These are phyloP conservation scores for Tachina lurida DNA, from an alignment of 2,888 invertebrate species.

Conservation along the genomic window DNA sequence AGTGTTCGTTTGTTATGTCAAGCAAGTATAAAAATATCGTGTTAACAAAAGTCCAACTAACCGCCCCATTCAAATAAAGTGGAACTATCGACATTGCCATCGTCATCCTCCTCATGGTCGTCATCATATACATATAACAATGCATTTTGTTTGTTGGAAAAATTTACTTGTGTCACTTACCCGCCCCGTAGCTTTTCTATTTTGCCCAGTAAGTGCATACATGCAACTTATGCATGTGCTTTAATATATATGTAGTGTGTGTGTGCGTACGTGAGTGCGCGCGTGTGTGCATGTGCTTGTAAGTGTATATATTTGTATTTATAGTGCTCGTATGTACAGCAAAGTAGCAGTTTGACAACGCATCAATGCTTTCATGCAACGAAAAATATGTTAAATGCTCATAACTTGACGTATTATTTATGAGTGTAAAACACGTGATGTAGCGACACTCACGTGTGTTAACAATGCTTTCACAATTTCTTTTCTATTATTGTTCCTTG, in stretches of 20 bases:
- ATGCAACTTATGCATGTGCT: constrained; percentile 4
- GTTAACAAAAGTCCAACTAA: constrained; percentile 56
- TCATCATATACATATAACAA: constrained; percentile 38
- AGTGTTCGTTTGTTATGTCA: constrained; percentile 41
- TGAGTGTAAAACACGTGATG: constrained; percentile 76
- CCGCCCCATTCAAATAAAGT: constrained; percentile 33
- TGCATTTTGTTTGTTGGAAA: constrained; percentile 53
- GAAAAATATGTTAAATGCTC: constrained; percentile 77
- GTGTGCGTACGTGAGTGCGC: not conserved
- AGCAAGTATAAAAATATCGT: constrained; percentile 51
- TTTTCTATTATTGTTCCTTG: constrained; percentile 36
- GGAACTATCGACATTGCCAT: constrained; percentile 40
- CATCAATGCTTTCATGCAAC: constrained; percentile 70
- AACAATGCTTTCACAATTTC: constrained; percentile 40
- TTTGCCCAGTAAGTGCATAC: constrained; percentile 18
- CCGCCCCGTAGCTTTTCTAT: not conserved
- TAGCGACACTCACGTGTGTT: constrained; percentile 72
- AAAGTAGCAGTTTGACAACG: constrained; percentile 67
- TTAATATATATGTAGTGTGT: not conserved
- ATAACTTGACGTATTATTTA: constrained; percentile 78
- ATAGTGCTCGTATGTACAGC: constrained; percentile 42
- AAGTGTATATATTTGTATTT: constrained; percentile 22
- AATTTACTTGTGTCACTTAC: constrained; percentile 41
- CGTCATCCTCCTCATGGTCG: constrained; percentile 41
- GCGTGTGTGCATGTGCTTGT: constrained; percentile 9